phyloP scores from a whole-genome alignment of 2,113 vertebrate species.

The Pipa parva region DNA sequence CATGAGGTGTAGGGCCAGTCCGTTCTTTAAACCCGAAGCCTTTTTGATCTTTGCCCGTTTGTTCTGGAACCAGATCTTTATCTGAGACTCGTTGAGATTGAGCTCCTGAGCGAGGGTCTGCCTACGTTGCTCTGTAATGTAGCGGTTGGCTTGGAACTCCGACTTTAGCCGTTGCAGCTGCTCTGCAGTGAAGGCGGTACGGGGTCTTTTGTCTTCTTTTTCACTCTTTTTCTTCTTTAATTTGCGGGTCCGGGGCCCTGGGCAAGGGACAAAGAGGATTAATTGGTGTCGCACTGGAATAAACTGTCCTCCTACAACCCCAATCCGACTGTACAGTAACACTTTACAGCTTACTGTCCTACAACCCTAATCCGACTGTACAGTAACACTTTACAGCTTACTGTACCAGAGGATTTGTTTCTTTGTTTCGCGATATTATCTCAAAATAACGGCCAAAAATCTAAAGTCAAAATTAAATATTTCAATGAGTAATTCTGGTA shows the following conservation, averaged over 20 bases:
- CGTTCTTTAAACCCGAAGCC: constrained; percentile 82
- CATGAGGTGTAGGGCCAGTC: constrained; percentile 86
- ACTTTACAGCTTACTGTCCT: too few relatives aligned
- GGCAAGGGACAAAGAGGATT: constrained; percentile 21
- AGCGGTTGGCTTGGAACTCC: constrained; percentile 87
- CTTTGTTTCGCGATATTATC: too few relatives aligned
- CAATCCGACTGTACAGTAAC: too few relatives aligned
- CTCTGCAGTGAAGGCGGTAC: constrained; percentile 88
- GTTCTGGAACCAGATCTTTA: constrained; percentile 93
- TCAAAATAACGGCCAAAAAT: too few relatives aligned
- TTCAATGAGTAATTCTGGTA: too few relatives aligned
- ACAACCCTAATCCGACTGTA: too few relatives aligned
- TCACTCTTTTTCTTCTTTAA: constrained; percentile 92
- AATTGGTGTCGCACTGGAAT: too few relatives aligned
- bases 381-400: too few relatives aligned
- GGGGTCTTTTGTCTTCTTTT: constrained; percentile 87
- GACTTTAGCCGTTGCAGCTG: constrained; percentile 87
- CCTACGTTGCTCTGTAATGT: constrained; percentile 86
- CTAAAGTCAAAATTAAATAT: too few relatives aligned
- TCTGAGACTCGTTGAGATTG: constrained; percentile 86
- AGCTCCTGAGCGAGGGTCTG: constrained; percentile 86
- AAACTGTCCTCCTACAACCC: too few relatives aligned
- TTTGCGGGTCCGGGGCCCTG: constrained; percentile 95
- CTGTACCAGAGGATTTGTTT: too few relatives aligned
- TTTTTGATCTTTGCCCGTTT: constrained; percentile 90